Evolutionary conservation across 2,888 invertebrate genomes (phyloP), one percentile per base, ranked within the genome.

Genomic region (Noctua fimbriata): DNA sequence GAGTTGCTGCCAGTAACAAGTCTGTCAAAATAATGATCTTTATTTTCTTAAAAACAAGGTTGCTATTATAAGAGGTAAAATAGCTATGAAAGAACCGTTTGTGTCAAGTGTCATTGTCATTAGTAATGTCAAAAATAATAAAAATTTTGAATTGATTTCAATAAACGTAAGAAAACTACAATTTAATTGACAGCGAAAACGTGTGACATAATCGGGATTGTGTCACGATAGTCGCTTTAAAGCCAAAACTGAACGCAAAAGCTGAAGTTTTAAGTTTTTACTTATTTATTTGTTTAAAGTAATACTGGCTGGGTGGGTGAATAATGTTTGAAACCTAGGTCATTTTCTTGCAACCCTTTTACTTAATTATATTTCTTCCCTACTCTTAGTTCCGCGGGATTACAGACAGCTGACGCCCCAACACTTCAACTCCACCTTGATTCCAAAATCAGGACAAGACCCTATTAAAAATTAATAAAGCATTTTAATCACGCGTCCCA

Each of bases 401-500:
- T 28, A 66, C 24, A 47, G 74, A 66, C 83, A 78, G 78, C 87
- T 78, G 72, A 44, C 73, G 63, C 49, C 44, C 71, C 18, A 81
- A 81, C 72, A 86, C 82, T 86, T 73, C 41, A 77, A 77, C 86
- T 66, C 63, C n/a, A 72, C 24, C 47, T 70, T 81, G 60, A 85
- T 76, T 66, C 55, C 41, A 69, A 87, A 84, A 76, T 76, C 67
- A 67, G 67, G n/a, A 76, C 84, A 73, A 81, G 47, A 71, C 55
- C 81, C 81, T 65, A 76, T 84, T 75, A 77, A 87, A 77, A 84
- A 84, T 78, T 82, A 85, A 82, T 87, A 89, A 81, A 85, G 73
- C 49, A 44, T 65, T 67, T 81, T 79, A 79, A 88, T 81, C 69
- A 81, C 73, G 79, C 72, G 52, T 89, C 65, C 76, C 76, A 83